phyloP scores from a whole-genome alignment of 2,888 invertebrate species.

The Bhutanitis thaidina region DNA sequence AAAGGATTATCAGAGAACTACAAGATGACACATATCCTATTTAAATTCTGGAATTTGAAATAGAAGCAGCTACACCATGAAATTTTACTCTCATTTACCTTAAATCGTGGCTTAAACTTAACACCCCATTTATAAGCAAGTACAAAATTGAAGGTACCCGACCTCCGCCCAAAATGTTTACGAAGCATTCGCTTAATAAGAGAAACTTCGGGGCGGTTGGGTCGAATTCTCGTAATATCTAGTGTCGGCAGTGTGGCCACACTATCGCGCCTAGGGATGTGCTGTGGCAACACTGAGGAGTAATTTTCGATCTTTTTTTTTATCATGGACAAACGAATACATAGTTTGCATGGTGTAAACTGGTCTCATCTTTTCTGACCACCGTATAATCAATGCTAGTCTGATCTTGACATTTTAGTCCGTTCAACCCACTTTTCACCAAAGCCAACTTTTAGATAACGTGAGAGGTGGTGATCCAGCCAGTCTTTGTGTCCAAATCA shows the following conservation, averaged over 20 bases:
- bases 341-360: too few relatives aligned
- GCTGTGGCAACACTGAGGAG: not conserved
- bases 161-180: slow-evolving; percentile 75
- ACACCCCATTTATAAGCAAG: slow-evolving; percentile 65
- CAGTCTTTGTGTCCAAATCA: too few relatives aligned
- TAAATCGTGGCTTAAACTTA: slow-evolving; percentile 60
- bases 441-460: too few relatives aligned
- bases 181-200: slow-evolving; percentile 80
- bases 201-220: slow-evolving; percentile 70
- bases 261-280: slow-evolving; percentile 17
- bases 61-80: not conserved
- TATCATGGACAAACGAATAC: too few relatives aligned
- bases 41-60: not conserved
- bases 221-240: slow-evolving; percentile 76
- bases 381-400: too few relatives aligned
- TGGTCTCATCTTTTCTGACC: too few relatives aligned
- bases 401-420: too few relatives aligned
- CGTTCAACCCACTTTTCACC: too few relatives aligned
- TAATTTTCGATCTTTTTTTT: too few relatives aligned
- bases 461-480: too few relatives aligned
- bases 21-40: too few relatives aligned
- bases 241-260: slow-evolving; percentile 34
- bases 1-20: too few relatives aligned
- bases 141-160: slow-evolving; percentile 67
- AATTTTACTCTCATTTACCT: slow-evolving; percentile 23